Evolutionary conservation across 2,888 invertebrate species (phyloP).

Genomic region (Kryphioiulus occultus): DNA sequence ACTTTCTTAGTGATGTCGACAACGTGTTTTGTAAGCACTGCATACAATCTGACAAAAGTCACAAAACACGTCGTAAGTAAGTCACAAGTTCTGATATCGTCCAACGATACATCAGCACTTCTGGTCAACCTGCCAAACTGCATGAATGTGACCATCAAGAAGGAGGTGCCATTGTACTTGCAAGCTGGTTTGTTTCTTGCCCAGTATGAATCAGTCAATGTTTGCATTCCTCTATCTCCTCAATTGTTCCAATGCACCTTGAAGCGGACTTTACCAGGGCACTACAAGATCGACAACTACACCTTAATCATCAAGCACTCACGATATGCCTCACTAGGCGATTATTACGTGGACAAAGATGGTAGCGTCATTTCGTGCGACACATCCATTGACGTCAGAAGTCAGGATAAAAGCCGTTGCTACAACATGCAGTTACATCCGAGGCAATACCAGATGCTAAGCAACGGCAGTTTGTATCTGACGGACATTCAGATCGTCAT

Average conservation of each 20-base stretch:
- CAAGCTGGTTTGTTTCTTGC: not conserved
- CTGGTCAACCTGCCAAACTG: not conserved
- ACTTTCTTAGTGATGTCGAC: not conserved
- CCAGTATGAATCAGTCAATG: not conserved
- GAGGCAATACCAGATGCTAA: not conserved
- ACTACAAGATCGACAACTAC: not conserved
- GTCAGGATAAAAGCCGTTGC: not conserved
- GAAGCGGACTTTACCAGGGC: not conserved
- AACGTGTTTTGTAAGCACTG: not conserved
- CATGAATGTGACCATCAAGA: conserved; percentile 29
- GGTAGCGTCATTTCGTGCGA: not conserved
- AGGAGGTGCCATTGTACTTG: not conserved
- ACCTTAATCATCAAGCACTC: not conserved
- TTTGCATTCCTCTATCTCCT: conserved; percentile 2
- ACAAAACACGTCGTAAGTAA: not conserved
- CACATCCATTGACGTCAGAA: not conserved
- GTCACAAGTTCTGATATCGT: not conserved
- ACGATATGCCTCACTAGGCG: not conserved
- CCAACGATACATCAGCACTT: not conserved
- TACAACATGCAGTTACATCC: not conserved
- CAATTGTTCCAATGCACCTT: not conserved
- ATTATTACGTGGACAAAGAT: conserved; percentile 36
- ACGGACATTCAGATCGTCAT: not conserved
- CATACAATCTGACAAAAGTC: not conserved
- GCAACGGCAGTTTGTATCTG: not conserved